Percentiles rank a stretch among this genome's conserved stretches.
Evolutionary conservation across 64 coral and sea anemone genomes (phyloP).

Genomic region (Montipora efflorescens): DNA sequence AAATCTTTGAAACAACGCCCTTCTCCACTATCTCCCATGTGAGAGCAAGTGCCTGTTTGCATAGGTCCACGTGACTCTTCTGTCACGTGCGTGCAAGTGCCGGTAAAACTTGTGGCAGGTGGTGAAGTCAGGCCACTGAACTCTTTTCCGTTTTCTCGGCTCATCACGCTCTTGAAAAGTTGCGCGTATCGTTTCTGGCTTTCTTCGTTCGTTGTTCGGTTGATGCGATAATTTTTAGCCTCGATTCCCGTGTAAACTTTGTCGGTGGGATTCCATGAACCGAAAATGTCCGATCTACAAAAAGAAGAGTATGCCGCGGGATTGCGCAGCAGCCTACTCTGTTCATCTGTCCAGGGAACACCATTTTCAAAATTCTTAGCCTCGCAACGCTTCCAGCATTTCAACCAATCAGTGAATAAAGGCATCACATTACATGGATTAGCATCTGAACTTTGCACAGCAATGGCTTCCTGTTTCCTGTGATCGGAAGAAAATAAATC

Average conservation of each 20-base stretch:
- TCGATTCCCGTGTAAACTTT: constrained; percentile 39
- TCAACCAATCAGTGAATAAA: constrained; percentile 69
- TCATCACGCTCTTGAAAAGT: constrained; percentile 21
- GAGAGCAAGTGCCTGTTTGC: not conserved
- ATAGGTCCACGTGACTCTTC: not conserved
- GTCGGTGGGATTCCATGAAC: constrained; percentile 64
- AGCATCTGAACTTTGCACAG: not conserved
- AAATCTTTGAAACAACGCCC: constrained; percentile 18
- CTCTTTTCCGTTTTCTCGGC: not conserved
- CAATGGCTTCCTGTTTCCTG: constrained; percentile 11
- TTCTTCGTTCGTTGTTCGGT: not conserved
- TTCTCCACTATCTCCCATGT: not conserved
- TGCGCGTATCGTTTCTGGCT: constrained; percentile 25
- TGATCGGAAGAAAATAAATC: not conserved
- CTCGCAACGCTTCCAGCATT: constrained; percentile 40
- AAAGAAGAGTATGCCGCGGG: constrained; percentile 43
- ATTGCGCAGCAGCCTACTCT: constrained; percentile 25
- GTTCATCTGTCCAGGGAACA: constrained; percentile 65
- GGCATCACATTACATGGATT: constrained; percentile 24
- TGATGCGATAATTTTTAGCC: not conserved
- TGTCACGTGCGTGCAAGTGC: constrained; percentile 37
- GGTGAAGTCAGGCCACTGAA: not conserved
- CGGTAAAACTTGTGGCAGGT: constrained; percentile 32
- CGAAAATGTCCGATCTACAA: constrained; percentile 61
- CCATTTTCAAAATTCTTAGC: constrained; percentile 25